Base-by-base conservation (phyloP, 2,888 invertebrate species). In the Melolontha melolontha region DNA sequence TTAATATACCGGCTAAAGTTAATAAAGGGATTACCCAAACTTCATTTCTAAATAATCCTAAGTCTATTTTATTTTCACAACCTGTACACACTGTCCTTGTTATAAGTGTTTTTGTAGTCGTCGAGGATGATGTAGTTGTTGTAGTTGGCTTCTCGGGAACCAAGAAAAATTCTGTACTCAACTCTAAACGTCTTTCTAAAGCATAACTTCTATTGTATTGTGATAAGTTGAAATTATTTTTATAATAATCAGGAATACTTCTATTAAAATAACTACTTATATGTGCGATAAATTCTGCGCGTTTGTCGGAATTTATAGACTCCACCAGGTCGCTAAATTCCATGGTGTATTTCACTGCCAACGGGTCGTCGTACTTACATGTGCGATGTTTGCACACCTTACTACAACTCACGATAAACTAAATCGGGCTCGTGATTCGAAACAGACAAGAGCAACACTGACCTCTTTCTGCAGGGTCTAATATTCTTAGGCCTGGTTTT, bases 11-110 rank as follows among this genome's bases (percentile, higher is more conserved):
- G 66, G 95, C 92, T 70, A 96, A 87, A 14, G 94, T 92, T 67
- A 96, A 87, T 63, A 97, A 89, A 1, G 96, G 96, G 73, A 96
- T 90, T 41, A 96, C 95, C 97, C 97, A 97, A 16, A 93, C 88
- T 80, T 95, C 94, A 73, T 90, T 86, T 64, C 93, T 86, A 62
- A 84, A 80, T 42, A 82, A 67, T n/a, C 78, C 79, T 29, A 69
- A 77, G 47, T 79, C 74, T 62, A 72, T 75, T 11, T 76, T 77
- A 14, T 71, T 72, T 17, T 73, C 74, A 62, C 78, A 79, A 4
- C 76, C 79, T 7, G 75, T 73, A 69, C 79, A 80, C 44, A 75
- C 87, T 83, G 74, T 84, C 78, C 74, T 84, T 75, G 75, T 78
- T 42, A 76, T 74, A 67, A 75, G 81, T 79, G 79, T 71, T 74